Evolutionary conservation across 2,113 vertebrate genomes (phyloP), one percentile per base, ranked within the genome.

Genomic region (Leucopsar rothschildi): DNA sequence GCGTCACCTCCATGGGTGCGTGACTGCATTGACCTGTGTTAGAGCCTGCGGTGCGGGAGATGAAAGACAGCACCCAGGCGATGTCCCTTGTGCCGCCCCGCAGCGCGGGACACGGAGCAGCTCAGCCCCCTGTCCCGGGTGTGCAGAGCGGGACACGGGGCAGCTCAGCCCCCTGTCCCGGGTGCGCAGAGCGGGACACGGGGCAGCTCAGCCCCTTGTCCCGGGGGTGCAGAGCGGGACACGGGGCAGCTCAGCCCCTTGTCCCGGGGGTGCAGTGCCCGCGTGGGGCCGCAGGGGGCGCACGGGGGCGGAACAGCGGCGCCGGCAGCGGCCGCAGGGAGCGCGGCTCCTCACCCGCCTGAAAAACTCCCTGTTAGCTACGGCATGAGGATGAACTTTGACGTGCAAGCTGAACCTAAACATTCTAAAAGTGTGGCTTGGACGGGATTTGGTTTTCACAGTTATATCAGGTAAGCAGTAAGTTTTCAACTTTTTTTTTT

Each of bases 1-100:
- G 50, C 0, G 5, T 6, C 57, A n/a, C 39, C 52, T 40, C 15
- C 31, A 35, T 0, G 22, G 4, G 18, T 6, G 12, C 4, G 12
- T 28, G 76, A 7, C 20, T 15, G 59, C 42, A 15, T 14, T 2
- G 25, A 19, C 10, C n/a, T 10, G 56, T 21, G 40, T 2, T 4
- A 42, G 14, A 42, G 31, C 11, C 35, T 5, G 65, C 7, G 35
- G 35, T 4, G 66, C 18, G 20, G 35, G 3, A 2, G 1, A 5
- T 6, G 29, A 31, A 21, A 42, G 27, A 50, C 21, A 35, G 42
- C 50, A 25, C 25, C 12, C 21, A 21, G 35, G 57, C 4, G 8
- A 24, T 5, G 56, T 23, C 15, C 9, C 53, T 4, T 4, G 53
- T 5, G 7, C 29, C 10, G 8, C 16, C 45, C 5, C 12, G 19